phyloP scores from a whole-genome alignment of 2,113 vertebrate genomes.

The Budorcas taxicolor region DNA sequence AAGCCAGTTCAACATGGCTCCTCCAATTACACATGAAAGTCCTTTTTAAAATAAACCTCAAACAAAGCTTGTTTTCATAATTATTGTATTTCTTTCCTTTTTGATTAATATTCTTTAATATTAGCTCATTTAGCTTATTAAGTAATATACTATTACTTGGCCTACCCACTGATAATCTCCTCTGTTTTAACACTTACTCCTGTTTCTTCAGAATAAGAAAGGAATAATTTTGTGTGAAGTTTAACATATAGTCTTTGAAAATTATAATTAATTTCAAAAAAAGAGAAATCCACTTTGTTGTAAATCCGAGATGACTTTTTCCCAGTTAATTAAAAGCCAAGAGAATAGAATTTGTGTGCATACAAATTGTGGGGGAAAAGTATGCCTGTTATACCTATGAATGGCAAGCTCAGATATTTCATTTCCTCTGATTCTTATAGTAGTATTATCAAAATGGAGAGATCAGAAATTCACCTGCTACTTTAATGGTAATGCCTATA shows the following conservation, averaged over 20 bases:
- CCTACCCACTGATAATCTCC: neutral
- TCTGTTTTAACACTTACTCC: neutral
- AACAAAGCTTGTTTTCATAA: neutral
- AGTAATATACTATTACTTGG: neutral
- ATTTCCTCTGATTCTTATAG: neutral
- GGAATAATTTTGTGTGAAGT: neutral
- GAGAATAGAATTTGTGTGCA: neutral
- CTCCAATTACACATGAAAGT: neutral
- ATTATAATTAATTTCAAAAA: constrained; percentile 1
- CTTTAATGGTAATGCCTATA: neutral
- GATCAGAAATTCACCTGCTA: neutral
- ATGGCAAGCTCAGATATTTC: neutral
- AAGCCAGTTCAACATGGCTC: neutral
- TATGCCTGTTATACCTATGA: neutral
- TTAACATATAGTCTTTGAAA: neutral
- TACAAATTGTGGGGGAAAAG: neutral
- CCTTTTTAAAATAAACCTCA: neutral
- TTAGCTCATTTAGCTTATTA: neutral
- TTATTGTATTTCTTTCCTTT: neutral
- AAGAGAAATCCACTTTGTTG: neutral
- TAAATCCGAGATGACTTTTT: neutral
- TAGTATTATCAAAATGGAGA: neutral
- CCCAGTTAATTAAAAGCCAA: constrained; percentile 19
- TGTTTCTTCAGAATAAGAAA: neutral
- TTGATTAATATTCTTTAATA: neutral